A percentile compares a stretch with the other conserved stretches of the same genome.
phyloP scores from a whole-genome alignment of 2,888 invertebrate species.

The Zelleria hepariella region DNA sequence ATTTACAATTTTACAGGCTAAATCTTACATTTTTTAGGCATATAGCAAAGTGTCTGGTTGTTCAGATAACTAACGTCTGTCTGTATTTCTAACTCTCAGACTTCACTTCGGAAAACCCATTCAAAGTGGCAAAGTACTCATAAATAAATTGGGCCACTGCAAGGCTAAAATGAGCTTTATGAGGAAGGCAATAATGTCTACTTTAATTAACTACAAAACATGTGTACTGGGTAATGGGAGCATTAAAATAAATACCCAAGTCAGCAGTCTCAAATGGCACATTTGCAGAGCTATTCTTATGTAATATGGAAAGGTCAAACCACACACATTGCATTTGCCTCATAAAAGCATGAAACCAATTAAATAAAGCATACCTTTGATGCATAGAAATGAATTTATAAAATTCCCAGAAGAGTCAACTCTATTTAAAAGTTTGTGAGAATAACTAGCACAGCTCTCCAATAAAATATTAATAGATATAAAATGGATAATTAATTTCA shows the following conservation, averaged over 20 bases:
- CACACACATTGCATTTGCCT: no score
- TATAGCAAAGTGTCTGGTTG: no score
- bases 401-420: no score
- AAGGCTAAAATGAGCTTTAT: not conserved
- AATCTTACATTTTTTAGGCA: no score
- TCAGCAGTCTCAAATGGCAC: not conserved
- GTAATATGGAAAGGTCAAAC: not conserved
- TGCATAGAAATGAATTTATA: no score
- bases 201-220: not conserved
- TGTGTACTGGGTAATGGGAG: not conserved
- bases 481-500: not conserved
- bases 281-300: not conserved
- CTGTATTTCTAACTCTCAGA: not conserved
- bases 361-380: not conserved
- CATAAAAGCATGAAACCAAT: no score
- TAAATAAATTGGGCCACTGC: not conserved
- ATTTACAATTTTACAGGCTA: no score
- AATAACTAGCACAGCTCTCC: not conserved
- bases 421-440: not conserved
- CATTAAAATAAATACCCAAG: not conserved
- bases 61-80: no score
- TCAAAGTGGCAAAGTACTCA: not conserved
- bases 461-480: no score
- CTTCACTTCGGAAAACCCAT: not conserved
- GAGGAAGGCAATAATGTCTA: not conserved